phyloP scores from a whole-genome alignment of 2,888 invertebrate genomes.

The Meteorus cinctellus region DNA sequence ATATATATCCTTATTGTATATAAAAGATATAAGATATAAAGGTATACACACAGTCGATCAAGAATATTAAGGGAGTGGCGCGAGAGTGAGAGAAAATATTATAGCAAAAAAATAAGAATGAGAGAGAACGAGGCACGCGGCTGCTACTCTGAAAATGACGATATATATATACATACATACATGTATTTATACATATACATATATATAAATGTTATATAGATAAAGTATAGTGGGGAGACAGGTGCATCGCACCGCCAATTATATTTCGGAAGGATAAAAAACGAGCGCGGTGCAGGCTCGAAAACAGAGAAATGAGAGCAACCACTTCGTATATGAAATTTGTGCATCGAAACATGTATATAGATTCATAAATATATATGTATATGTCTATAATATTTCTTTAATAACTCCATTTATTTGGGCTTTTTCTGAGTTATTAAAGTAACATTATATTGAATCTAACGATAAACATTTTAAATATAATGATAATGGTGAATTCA shows the following conservation, averaged over 20 bases:
- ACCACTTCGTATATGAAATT: conserved; percentile 33
- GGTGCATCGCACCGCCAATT: conserved; percentile 74
- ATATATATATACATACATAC: conserved; percentile 9
- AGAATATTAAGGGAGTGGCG: conserved; percentile 44
- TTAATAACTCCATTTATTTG: conserved; percentile 1
- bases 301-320: conserved; percentile 53
- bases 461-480: too few species aligned
- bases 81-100: conserved; percentile 48
- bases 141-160: conserved; percentile 40
- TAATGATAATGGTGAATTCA: too few species aligned
- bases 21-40: not conserved
- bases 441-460: too few species aligned
- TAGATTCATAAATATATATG: conserved; percentile 19
- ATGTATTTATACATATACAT: not conserved
- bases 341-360: conserved; percentile 41
- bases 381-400: not conserved
- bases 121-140: conserved; percentile 47
- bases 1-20: not conserved
- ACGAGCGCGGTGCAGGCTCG: conserved; percentile 49
- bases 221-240: conserved; percentile 63
- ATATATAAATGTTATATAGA: not conserved
- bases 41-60: conserved; percentile 28
- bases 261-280: conserved; percentile 68
- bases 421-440: too few species aligned
- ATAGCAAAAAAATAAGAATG: conserved; percentile 32